Conservation (phyloP, 2,797 vertebrate species). For the Falco naumanni region DNA sequence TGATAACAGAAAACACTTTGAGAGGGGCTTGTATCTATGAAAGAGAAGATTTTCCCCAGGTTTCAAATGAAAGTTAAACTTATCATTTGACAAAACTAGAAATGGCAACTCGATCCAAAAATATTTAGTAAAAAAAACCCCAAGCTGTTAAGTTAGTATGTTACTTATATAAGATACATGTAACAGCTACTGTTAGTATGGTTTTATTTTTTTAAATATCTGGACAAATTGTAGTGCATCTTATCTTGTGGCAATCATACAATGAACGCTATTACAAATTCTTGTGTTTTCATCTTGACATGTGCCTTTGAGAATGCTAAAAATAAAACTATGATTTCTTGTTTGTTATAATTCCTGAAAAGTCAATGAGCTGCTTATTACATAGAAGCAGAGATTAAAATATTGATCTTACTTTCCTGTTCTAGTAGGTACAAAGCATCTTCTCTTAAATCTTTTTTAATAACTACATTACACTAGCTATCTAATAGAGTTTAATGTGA, state of each 20-base stretch:
- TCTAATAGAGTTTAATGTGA: not conserved
- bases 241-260: not conserved
- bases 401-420: not conserved
- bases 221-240: not conserved
- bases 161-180: no score
- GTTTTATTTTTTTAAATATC: not conserved
- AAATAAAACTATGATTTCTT: not conserved
- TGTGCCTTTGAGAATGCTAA: not conserved
- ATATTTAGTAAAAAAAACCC: not conserved
- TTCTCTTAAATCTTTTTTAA: constrained; percentile 2
- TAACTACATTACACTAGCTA: not conserved
- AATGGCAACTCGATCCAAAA: not conserved
- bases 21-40: not conserved
- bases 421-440: not conserved
- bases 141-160: no score
- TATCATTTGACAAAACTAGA: not conserved
- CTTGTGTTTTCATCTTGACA: not conserved
- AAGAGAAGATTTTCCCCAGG: not conserved
- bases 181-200: not conserved
- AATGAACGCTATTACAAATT: not conserved
- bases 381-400: not conserved
- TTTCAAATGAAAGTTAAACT: not conserved
- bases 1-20: constrained; percentile 1
- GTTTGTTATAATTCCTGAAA: not conserved
- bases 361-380: not conserved